Evolutionary conservation across 1,140 invertebrate species (phyloP).

Genomic region (Diorhabda elongata): DNA sequence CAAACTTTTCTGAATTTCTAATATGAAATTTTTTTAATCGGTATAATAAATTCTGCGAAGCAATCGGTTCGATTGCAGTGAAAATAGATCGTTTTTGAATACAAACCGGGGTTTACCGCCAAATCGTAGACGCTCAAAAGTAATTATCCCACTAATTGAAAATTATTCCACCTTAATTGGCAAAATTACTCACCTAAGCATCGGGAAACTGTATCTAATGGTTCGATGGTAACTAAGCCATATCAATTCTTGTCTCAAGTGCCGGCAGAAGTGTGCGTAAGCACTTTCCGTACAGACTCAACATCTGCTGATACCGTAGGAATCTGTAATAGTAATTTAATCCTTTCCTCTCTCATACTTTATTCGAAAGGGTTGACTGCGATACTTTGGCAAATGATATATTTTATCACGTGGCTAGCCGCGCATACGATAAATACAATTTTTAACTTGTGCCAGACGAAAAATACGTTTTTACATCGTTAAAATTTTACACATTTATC

Average conservation of each 20-base stretch:
- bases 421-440: neutral
- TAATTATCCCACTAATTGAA: slow-evolving; percentile 17
- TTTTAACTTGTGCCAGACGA: no score
- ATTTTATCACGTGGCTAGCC: neutral
- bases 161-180: slow-evolving; percentile 20
- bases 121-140: slow-evolving; percentile 12
- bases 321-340: slow-evolving; percentile 21
- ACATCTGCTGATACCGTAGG: slow-evolving; percentile 19
- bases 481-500: no score
- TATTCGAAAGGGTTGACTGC: neutral
- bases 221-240: slow-evolving; percentile 15
- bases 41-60: no score
- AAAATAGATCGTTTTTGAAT: slow-evolving; percentile 7
- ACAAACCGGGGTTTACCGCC: slow-evolving; percentile 9
- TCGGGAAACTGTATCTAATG: slow-evolving; percentile 18
- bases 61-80: neutral
- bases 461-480: no score
- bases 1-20: no score
- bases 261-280: slow-evolving; percentile 14
- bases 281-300: slow-evolving; percentile 12
- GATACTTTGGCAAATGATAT: neutral
- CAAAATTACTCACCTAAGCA: slow-evolving; percentile 18
- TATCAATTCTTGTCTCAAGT: slow-evolving; percentile 22
- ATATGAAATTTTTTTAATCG: no score
- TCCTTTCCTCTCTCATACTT: slow-evolving; percentile 10